Evolutionary conservation across 2,888 invertebrate genomes (phyloP).

Genomic region (Amitus sp.): DNA sequence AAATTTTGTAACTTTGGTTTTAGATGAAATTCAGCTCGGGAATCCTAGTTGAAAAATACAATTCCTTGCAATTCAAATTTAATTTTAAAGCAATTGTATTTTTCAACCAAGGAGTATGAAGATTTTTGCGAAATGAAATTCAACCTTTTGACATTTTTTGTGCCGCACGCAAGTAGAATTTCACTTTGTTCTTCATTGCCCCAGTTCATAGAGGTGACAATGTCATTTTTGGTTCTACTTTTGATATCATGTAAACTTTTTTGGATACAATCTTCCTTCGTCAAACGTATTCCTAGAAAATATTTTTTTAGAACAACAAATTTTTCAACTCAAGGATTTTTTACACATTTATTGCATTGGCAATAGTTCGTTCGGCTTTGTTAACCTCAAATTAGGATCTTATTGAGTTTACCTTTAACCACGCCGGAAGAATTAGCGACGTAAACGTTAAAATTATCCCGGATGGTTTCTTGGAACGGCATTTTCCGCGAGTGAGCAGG

Average conservation of each 20-base stretch:
- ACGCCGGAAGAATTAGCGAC: not conserved
- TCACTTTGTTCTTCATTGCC: slow-evolving; percentile 71
- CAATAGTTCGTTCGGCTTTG: no score
- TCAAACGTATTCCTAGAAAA: slow-evolving; percentile 47
- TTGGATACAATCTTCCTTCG: slow-evolving; percentile 40
- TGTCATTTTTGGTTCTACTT: slow-evolving; percentile 70
- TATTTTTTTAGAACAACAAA: not conserved
- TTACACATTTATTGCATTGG: no score
- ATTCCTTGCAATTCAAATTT: no score
- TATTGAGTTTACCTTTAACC: not conserved
- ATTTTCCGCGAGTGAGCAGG: not conserved
- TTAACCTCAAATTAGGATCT: no score
- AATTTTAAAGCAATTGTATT: slow-evolving; percentile 7
- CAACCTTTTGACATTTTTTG: slow-evolving; percentile 47
- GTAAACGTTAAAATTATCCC: not conserved
- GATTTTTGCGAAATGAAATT: no score
- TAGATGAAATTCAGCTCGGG: not conserved
- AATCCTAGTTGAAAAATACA: no score
- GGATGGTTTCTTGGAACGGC: not conserved
- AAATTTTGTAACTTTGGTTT: not conserved
- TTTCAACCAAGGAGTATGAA: no score
- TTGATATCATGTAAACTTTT: slow-evolving; percentile 71
- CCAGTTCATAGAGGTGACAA: slow-evolving; percentile 78
- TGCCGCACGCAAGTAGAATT: slow-evolving; percentile 71
- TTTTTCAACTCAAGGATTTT: no score